Evolutionary conservation across 1,140 invertebrate genomes (phyloP).

Genomic region (Scaptomyza graminum): DNA sequence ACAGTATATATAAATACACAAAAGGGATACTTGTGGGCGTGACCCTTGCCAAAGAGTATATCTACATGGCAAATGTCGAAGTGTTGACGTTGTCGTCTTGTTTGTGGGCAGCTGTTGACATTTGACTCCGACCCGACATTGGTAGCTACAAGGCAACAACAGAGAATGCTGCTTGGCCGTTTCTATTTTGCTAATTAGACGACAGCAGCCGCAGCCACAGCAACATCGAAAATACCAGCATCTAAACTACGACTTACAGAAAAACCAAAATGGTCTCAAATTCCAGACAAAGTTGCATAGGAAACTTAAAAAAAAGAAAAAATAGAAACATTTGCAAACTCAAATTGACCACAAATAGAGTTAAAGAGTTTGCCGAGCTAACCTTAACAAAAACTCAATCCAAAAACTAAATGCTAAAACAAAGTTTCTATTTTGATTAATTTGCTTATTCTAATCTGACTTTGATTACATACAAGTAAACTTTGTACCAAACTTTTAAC

Average conservation of each 20-base stretch:
- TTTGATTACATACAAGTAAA: slow-evolving; percentile 13
- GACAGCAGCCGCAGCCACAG: slow-evolving; percentile 31
- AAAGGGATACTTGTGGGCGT: slow-evolving; percentile 25
- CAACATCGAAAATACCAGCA: slow-evolving; percentile 13
- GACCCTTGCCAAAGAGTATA: slow-evolving; percentile 39
- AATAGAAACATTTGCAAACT: neutral
- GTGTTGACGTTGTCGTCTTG: slow-evolving; percentile 25
- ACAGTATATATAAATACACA: neutral
- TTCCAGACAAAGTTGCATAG: slow-evolving; percentile 9
- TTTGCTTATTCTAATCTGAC: slow-evolving; percentile 26
- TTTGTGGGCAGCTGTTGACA: slow-evolving; percentile 64
- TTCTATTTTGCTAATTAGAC: slow-evolving; percentile 63
- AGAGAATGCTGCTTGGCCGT: neutral
- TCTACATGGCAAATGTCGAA: slow-evolving; percentile 34
- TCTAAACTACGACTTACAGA: slow-evolving; percentile 10
- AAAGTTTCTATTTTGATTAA: slow-evolving; percentile 11
- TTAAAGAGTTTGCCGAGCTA: slow-evolving; percentile 25
- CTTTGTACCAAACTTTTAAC: slow-evolving; percentile 13
- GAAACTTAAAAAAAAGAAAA: slow-evolving; percentile 19
- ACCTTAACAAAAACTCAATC: slow-evolving; percentile 1
- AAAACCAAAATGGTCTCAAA: slow-evolving; percentile 5
- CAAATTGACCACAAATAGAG: slow-evolving; percentile 53
- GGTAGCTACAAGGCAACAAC: slow-evolving; percentile 21
- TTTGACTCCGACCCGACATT: slow-evolving; percentile 46
- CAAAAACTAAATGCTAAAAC: slow-evolving; percentile 11